Percentiles rank a stretch among this genome's conserved stretches.
phyloP scores from a whole-genome alignment of 1,140 invertebrate genomes.

The Drosophila nebulosa region DNA sequence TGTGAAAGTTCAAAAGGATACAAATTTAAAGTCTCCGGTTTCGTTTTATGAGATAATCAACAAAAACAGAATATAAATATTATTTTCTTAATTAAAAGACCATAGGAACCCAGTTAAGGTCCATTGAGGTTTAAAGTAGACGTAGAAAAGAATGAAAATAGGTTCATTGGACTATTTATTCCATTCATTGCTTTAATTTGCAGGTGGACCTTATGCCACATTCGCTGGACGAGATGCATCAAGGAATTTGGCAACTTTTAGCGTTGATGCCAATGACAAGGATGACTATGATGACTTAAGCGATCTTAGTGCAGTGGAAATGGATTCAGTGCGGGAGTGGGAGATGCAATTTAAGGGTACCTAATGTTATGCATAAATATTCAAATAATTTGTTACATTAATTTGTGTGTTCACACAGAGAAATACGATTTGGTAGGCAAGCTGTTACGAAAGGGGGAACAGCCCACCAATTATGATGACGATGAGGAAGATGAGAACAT shows the following conservation, averaged over 20 bases:
- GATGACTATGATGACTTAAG: constrained; percentile 97
- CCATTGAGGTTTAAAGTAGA: too few relatives aligned
- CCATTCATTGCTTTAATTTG: not conserved
- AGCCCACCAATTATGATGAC: constrained; percentile 95
- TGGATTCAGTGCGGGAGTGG: constrained; percentile 96
- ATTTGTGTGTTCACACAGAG: constrained; percentile 79
- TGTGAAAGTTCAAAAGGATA: too few relatives aligned
- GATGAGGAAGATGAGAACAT: constrained; percentile 84
- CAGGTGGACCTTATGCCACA: constrained; percentile 93
- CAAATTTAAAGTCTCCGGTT: too few relatives aligned
- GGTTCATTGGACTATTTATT: too few relatives aligned
- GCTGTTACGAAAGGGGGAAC: constrained; percentile 94
- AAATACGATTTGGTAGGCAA: constrained; percentile 96
- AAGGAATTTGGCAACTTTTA: constrained; percentile 95
- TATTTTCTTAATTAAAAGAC: too few relatives aligned
- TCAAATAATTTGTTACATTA: too few relatives aligned
- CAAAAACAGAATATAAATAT: too few relatives aligned
- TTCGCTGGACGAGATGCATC: constrained; percentile 98
- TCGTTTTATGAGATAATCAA: too few relatives aligned
- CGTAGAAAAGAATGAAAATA: too few relatives aligned
- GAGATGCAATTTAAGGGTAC: constrained; percentile 95
- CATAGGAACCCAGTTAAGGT: too few relatives aligned
- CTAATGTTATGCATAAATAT: not conserved
- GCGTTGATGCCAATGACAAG: constrained; percentile 89
- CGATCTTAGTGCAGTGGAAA: constrained; percentile 92